These are phyloP conservation scores for Drosophila acutilabella DNA, from an alignment of 2,888 invertebrate species.

Conservation along the genomic window DNA sequence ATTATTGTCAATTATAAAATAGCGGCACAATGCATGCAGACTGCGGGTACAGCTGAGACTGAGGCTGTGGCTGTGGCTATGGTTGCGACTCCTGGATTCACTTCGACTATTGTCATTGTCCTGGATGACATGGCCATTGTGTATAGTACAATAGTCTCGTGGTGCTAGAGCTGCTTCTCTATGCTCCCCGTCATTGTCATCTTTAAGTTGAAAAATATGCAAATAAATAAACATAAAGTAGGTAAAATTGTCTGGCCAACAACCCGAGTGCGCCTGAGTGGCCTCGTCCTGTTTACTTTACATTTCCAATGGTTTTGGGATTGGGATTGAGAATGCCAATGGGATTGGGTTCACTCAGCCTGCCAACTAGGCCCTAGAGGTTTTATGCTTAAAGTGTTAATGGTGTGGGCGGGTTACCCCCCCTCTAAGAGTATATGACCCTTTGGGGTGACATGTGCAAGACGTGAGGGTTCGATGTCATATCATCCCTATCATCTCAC, in stretches of 20 bases:
- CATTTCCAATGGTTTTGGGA: slow-evolving; percentile 25
- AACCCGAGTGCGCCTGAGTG: slow-evolving; percentile 66
- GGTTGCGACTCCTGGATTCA: slow-evolving; percentile 19
- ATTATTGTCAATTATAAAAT: slow-evolving; percentile 78
- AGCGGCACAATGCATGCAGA: slow-evolving; percentile 65
- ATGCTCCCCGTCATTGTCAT: slow-evolving; percentile 61
- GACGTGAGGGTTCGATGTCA: slow-evolving; percentile 20
- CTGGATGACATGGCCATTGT: slow-evolving; percentile 56
- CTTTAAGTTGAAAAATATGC: slow-evolving; percentile 79
- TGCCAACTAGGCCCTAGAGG: slow-evolving; percentile 70
- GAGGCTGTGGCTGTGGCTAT: neutral
- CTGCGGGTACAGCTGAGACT: slow-evolving; percentile 6
- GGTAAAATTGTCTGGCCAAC: slow-evolving; percentile 79
- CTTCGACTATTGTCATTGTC: slow-evolving; percentile 63
- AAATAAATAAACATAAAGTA: slow-evolving; percentile 77
- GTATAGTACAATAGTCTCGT: slow-evolving; percentile 58
- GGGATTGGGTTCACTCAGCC: slow-evolving; percentile 25
- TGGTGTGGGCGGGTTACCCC: slow-evolving; percentile 50
- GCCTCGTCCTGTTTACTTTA: slow-evolving; percentile 49
- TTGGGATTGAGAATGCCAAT: neutral
- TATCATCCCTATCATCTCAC: slow-evolving; percentile 45
- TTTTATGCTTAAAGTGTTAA: slow-evolving; percentile 63
- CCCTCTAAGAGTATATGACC: slow-evolving; percentile 44
- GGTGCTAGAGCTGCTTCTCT: slow-evolving; percentile 28
- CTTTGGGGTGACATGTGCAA: slow-evolving; percentile 53